Conservation (phyloP, 92 coral and sea anemone genomes). For the Palythoa grandis region DNA sequence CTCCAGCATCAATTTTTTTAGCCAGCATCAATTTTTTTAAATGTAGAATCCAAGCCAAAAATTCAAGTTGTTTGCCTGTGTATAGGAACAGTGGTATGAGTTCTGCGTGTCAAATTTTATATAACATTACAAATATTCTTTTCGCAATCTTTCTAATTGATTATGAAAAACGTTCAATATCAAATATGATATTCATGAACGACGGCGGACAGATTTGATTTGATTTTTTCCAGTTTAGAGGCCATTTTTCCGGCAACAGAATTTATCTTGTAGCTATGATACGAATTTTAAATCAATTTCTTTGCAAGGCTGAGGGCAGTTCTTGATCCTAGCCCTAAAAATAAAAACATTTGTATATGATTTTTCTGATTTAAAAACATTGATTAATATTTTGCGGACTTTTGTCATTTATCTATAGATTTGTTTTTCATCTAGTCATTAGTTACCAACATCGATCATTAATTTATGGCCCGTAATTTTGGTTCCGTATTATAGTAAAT, state of each 20-base stretch:
- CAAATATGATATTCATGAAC: neutral
- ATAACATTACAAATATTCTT: neutral
- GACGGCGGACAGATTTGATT: neutral
- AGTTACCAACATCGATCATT: no score
- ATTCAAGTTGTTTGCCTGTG: neutral
- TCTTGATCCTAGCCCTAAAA: neutral
- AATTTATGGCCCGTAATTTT: no score
- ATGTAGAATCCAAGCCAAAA: neutral
- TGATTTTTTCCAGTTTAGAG: neutral
- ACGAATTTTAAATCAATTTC: neutral
- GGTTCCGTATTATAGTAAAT: no score
- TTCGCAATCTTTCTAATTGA: slow-evolving; percentile 29
- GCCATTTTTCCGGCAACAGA: neutral
- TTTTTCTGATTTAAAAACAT: no score
- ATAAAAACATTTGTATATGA: neutral
- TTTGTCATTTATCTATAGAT: no score
- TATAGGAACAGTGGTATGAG: neutral
- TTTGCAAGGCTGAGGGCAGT: neutral
- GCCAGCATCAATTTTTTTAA: neutral
- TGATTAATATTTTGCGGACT: no score
- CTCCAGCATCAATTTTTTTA: neutral
- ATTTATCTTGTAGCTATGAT: neutral
- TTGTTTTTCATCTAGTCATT: no score
- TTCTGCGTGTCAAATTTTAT: neutral
- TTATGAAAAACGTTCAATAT: slow-evolving; percentile 19